phyloP scores from a whole-genome alignment of 2,797 vertebrate genomes.

The Pipistrellus pipistrellus region DNA sequence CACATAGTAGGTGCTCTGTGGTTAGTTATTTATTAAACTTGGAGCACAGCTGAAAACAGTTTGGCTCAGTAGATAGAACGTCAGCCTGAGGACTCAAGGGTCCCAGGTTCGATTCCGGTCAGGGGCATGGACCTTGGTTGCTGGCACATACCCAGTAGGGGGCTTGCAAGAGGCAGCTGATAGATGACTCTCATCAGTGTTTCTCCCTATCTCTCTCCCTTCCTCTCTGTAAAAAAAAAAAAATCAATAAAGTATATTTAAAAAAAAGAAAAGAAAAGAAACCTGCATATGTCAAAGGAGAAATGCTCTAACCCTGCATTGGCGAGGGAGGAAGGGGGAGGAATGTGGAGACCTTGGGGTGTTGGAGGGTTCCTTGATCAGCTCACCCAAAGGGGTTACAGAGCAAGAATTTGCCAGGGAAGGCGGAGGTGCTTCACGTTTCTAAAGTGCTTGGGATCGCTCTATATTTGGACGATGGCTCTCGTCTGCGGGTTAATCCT shows the following conservation, averaged over 20 bases:
- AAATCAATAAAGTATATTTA: too few species aligned
- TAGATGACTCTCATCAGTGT: too few species aligned
- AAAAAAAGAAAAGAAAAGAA: not conserved
- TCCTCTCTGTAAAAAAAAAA: too few species aligned
- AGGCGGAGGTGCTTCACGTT: not conserved
- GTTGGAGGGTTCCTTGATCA: not conserved
- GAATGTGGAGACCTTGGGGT: not conserved
- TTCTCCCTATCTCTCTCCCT: too few species aligned
- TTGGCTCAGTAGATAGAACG: too few species aligned
- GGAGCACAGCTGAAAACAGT: not conserved
- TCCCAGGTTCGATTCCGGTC: too few species aligned
- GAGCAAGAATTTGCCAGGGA: not conserved
- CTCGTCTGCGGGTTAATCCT: conserved; percentile 94
- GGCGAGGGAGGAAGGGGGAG: not conserved
- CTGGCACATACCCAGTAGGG: too few species aligned
- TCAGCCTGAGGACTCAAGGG: too few species aligned
- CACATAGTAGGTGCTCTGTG: not conserved
- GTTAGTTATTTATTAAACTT: not conserved
- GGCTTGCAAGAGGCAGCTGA: too few species aligned
- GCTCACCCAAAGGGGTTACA: not conserved
- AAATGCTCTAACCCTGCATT: not conserved
- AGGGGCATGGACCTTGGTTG: too few species aligned
- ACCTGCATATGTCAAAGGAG: not conserved
- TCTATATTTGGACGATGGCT: conserved; percentile 95
- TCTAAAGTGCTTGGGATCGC: conserved; percentile 1